Evolutionary conservation across 1,140 invertebrate species (phyloP), one percentile per base, ranked within the genome.

Genomic region (Neodiprion fabricii): DNA sequence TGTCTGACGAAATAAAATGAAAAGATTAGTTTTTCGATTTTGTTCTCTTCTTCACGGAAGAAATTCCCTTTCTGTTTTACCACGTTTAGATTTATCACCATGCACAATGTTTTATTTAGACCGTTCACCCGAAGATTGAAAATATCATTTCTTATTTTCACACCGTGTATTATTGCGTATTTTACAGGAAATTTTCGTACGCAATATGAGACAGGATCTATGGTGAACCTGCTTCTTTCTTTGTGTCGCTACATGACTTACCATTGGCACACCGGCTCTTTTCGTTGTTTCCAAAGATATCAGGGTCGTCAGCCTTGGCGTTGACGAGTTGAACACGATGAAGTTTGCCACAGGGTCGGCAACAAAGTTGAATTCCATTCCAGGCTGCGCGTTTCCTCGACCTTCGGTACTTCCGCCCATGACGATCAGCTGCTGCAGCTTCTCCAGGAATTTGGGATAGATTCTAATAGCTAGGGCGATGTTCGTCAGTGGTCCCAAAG

Each of bases 321-420:
- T 80, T 5, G 82, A 85, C 1, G 78, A 71, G 71, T 88, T 89
- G 0, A 94, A 81, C 7, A 91, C 88, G 28, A 94, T 89, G 68
- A 84, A 85, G 69, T 92, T 91, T 12, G 92, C 90, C 80, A 92
- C 91, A 1, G 93, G 92, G 80, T 94, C 93, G 70, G 84, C 80
- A 17, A 83, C 81, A 78, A 94, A 94, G 84, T 95, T 95, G 80
- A 91, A 94, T 83, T 95, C 93, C 0, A 91, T 87, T 10, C 89
- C 88, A 0, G 89, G 84, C 11, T 77, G 78, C 4, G 85, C 78
- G 72, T 92, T 91, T 9, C 93, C 92, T 11, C 88, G 76, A 70
- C 86, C 88, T n/a, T 82, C 77, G 12, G 88, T 79, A 76, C 90
- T 92, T 50, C 92, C 90, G 70, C 93, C 93, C 90, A 94, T 91